Conservation (phyloP, 2,888 invertebrate species). For the Thymelicus lineola region DNA sequence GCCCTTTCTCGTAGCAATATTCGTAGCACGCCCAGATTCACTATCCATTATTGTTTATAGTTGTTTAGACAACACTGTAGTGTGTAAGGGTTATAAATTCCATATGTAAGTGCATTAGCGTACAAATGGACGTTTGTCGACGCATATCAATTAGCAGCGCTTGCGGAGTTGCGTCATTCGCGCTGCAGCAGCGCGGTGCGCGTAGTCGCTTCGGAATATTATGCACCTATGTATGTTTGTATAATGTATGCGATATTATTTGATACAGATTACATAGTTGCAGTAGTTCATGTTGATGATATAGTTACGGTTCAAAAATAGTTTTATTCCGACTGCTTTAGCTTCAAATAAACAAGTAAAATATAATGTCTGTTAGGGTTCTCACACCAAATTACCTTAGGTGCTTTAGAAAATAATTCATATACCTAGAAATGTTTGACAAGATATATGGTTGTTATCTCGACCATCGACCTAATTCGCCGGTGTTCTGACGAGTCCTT, state of each 20-base stretch:
- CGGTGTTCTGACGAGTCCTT: not conserved
- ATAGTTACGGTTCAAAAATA: too few species aligned
- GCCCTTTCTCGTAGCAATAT: slow-evolving; percentile 9
- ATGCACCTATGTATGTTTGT: too few species aligned
- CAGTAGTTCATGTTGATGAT: too few species aligned
- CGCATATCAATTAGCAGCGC: slow-evolving; percentile 24
- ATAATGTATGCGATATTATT: too few species aligned
- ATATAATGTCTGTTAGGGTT: too few species aligned
- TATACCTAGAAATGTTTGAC: too few species aligned
- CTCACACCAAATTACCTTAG: too few species aligned
- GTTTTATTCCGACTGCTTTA: too few species aligned
- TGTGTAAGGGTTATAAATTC: slow-evolving; percentile 9
- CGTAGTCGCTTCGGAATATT: not conserved
- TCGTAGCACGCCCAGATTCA: slow-evolving; percentile 7
- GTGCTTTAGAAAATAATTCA: too few species aligned
- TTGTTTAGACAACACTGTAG: not conserved
- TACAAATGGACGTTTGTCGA: slow-evolving; percentile 24
- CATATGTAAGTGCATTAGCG: slow-evolving; percentile 6
- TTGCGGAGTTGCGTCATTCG: slow-evolving; percentile 11
- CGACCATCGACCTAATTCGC: not conserved
- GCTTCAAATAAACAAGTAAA: too few species aligned
- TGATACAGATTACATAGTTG: too few species aligned
- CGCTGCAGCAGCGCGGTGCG: slow-evolving; percentile 5
- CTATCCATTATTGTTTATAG: not conserved
- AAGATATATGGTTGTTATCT: too few species aligned